Percentiles rank a stretch among this genome's conserved stretches.
Evolutionary conservation across 2,888 invertebrate genomes (phyloP).

Genomic region (Petrophora chlorosata): DNA sequence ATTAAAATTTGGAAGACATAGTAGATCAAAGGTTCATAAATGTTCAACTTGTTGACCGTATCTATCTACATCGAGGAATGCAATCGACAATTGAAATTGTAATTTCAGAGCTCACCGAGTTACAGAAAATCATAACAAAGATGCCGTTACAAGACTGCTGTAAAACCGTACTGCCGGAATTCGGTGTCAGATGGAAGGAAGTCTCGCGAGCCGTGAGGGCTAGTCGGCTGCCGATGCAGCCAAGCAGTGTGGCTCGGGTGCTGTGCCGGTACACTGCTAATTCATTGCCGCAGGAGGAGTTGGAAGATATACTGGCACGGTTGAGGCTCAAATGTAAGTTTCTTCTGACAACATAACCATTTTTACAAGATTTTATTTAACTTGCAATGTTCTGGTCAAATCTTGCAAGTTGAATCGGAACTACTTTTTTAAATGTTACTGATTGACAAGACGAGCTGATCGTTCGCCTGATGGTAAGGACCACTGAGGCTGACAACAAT

Average conservation of each 20-base stretch:
- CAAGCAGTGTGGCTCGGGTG: slow-evolving; percentile 57
- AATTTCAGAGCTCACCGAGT: slow-evolving; percentile 57
- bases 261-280: slow-evolving; percentile 51
- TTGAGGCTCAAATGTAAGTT: slow-evolving; percentile 59
- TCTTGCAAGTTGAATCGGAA: too few species aligned
- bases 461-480: too few species aligned
- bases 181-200: slow-evolving; percentile 61
- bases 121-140: slow-evolving; percentile 54
- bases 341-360: neutral
- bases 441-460: too few species aligned
- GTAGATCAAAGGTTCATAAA: too few species aligned
- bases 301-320: slow-evolving; percentile 52
- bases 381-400: too few species aligned
- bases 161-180: slow-evolving; percentile 53
- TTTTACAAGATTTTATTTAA: too few species aligned
- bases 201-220: slow-evolving; percentile 53
- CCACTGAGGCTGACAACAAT: too few species aligned
- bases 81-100: too few species aligned
- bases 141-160: slow-evolving; percentile 59
- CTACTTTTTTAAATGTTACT: too few species aligned
- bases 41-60: too few species aligned
- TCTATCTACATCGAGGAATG: too few species aligned
- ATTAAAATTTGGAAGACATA: too few species aligned
- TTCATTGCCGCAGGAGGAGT: slow-evolving; percentile 46
- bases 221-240: slow-evolving; percentile 56